phyloP scores from a whole-genome alignment of 1,140 invertebrate genomes.

The Venustaconcha ellipsiformis region DNA sequence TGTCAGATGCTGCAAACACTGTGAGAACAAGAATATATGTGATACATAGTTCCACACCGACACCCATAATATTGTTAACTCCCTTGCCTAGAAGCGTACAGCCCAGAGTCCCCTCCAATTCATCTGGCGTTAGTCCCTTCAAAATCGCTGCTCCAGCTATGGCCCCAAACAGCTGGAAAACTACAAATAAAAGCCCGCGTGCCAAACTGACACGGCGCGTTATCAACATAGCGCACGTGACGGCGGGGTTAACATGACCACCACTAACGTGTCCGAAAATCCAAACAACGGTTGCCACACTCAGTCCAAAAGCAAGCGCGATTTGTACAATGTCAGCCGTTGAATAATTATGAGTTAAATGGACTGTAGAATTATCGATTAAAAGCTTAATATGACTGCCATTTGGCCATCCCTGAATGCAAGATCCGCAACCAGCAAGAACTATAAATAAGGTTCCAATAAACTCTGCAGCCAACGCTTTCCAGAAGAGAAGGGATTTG shows the following conservation, averaged over 20 bases:
- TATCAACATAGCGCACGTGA: conserved; percentile 80
- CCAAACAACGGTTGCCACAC: conserved; percentile 65
- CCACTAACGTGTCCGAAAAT: conserved; percentile 85
- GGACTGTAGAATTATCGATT: not conserved
- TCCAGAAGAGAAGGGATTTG: conserved; percentile 16
- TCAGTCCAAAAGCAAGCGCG: conserved; percentile 59
- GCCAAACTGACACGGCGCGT: conserved; percentile 62
- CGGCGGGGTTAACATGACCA: conserved; percentile 91
- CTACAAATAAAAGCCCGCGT: conserved; percentile 59
- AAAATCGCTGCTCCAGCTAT: conserved; percentile 82
- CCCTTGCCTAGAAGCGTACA: conserved; percentile 69
- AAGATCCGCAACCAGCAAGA: conserved; percentile 84
- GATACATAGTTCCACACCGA: conserved; percentile 86
- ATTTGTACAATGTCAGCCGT: conserved; percentile 40
- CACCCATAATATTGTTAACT: conserved; percentile 73
- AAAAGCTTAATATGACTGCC: not conserved
- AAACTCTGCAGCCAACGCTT: conserved; percentile 77
- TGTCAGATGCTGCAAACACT: conserved; percentile 88
- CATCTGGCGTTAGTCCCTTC: conserved; percentile 71
- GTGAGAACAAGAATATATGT: conserved; percentile 91
- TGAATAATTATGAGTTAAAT: too few species aligned
- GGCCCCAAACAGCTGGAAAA: conserved; percentile 75
- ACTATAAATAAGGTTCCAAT: conserved; percentile 87
- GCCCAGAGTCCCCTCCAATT: conserved; percentile 75
- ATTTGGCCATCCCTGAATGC: conserved; percentile 7